Evolutionary conservation across 1,140 invertebrate species (phyloP), one percentile per base, ranked within the genome.

Genomic region (Atopsyche davidsoni): DNA sequence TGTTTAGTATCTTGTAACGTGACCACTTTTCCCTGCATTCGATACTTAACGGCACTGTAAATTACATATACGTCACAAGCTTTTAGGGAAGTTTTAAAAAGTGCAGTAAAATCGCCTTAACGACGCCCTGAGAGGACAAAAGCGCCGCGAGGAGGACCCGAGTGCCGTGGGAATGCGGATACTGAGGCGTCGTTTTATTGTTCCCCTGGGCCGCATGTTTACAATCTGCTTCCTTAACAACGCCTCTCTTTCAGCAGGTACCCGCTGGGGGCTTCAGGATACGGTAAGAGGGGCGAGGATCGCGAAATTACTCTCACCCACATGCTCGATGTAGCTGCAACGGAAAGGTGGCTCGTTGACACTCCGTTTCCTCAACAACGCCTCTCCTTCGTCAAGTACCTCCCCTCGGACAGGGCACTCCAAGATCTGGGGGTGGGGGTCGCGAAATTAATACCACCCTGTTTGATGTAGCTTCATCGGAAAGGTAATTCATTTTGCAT

Each of bases 321-420:
- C n/a, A n/a, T n/a, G n/a, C n/a, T n/a, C n/a, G n/a, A n/a, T n/a
- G n/a, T n/a, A n/a, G n/a, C n/a, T n/a, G n/a, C n/a, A n/a, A n/a
- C n/a, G n/a, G n/a, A n/a, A n/a, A n/a, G 55, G 55, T 44, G 22
- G 32, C 16, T 10, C 53, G 51, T 57, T 53, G 51, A 57, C 51
- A 50, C 46, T 44, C 7, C 22, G 47, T 43, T 53, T 57, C 47
- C 46, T 43, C 31, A 39, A 46, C 38, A 44, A 57, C 51, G 46
- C 50, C 46, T 48, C 51, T 57, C 44, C 51, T 53, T 57, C 51
- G 53, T 57, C 53, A 57, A 28, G 10, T n/a, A n/a, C n/a, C n/a
- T n/a, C n/a, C n/a, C n/a, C 46, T 24, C 39, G n/a, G n/a, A n/a
- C n/a, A n/a, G n/a, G n/a, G n/a, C n/a, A n/a, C n/a, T n/a, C n/a